Conservation (phyloP, 2,797 vertebrate genomes). For the Etheostoma nigrum region DNA sequence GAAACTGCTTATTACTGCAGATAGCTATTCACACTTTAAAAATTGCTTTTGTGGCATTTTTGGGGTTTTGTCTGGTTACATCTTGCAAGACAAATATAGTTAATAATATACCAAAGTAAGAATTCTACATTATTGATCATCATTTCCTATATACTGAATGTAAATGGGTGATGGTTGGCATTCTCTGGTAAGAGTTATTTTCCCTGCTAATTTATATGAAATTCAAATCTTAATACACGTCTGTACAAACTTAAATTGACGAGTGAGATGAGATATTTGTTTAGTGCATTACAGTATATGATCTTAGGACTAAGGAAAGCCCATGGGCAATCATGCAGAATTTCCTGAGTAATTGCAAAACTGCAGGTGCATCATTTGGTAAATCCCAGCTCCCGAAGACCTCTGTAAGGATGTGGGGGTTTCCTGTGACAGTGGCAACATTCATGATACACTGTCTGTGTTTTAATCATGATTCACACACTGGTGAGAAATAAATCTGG, state of each 20-base stretch:
- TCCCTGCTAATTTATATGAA: not conserved
- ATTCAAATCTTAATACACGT: not conserved
- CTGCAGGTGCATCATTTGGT: constrained; percentile 33
- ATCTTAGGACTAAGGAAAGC: constrained; percentile 3
- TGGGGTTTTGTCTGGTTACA: not conserved
- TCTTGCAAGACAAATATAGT: not conserved
- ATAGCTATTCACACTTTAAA: not conserved
- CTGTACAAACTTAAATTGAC: not conserved
- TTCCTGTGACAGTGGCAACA: constrained; percentile 35
- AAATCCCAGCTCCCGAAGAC: constrained; percentile 19
- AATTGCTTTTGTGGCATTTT: not conserved
- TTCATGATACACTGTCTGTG: constrained; percentile 18
- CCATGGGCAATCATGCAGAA: not conserved
- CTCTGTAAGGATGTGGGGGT: constrained; percentile 19
- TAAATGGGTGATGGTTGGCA: not conserved
- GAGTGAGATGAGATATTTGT: not conserved
- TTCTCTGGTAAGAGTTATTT: not conserved
- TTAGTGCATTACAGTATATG: not conserved
- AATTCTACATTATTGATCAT: not conserved
- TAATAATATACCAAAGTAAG: not conserved
- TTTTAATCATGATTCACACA: constrained; percentile 24
- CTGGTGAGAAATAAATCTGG: constrained; percentile 21
- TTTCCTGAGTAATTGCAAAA: constrained; percentile 19
- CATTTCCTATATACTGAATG: not conserved
- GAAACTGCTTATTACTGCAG: not conserved